A percentile compares a stretch with the other conserved stretches of the same genome.
Conservation (phyloP, 2,888 invertebrate genomes). For the Melangyna quadrimaculata region DNA sequence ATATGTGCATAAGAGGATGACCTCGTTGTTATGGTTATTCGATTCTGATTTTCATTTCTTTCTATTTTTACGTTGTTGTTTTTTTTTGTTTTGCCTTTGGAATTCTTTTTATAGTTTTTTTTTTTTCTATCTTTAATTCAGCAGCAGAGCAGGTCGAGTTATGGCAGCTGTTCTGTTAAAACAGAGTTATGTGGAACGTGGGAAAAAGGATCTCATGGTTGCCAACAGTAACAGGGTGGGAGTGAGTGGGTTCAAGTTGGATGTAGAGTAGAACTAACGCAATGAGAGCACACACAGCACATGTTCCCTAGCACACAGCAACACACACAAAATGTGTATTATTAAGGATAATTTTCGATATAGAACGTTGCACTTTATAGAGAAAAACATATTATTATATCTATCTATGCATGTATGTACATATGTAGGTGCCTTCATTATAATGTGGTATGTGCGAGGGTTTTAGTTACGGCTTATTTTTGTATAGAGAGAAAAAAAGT, state of each 20-base stretch:
- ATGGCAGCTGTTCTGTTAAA: slow-evolving; percentile 46
- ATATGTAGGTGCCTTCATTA: not conserved
- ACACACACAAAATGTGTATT: not conserved
- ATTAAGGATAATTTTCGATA: slow-evolving; percentile 17
- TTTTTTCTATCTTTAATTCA: slow-evolving; percentile 11
- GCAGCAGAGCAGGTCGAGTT: slow-evolving; percentile 13
- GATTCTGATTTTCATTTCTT: slow-evolving; percentile 42
- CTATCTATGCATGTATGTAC: not conserved
- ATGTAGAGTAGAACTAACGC: not conserved
- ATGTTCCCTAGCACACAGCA: not conserved
- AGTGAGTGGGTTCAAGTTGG: not conserved
- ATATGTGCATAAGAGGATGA: slow-evolving; percentile 43
- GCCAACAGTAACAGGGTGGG: slow-evolving; percentile 46
- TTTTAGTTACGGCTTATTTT: not conserved
- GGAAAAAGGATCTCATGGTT: slow-evolving; percentile 32
- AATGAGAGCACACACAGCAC: not conserved
- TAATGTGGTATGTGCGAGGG: not conserved
- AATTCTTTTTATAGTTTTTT: slow-evolving; percentile 8
- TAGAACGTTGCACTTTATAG: slow-evolving; percentile 9
- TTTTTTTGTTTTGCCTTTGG: slow-evolving; percentile 21
- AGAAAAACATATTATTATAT: slow-evolving; percentile 13
- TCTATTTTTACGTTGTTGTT: not conserved
- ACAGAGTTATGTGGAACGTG: slow-evolving; percentile 13
- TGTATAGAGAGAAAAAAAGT: not conserved
- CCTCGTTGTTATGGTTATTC: slow-evolving; percentile 67